Base-by-base conservation (phyloP, 92 coral and sea anemone species). In the Bergia puertoricense region DNA sequence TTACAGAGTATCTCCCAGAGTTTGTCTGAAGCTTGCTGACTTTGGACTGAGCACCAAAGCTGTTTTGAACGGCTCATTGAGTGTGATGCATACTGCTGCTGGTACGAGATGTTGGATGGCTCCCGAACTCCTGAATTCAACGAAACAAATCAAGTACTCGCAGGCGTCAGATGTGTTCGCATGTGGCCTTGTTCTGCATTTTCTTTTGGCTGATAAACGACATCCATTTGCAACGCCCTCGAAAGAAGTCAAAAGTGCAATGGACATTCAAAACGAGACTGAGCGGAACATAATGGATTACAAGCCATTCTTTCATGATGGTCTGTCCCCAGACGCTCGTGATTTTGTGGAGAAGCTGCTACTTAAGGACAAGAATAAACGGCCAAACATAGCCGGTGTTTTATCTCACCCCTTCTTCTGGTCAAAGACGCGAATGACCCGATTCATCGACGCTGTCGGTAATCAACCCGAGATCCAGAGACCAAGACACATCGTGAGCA, bases 91-190 rank as follows among this genome's bases (percentile, higher is more conserved):
- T 23, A 83, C 86, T 43, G 69, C 41, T 39, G 91, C 85, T 88
- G 93, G 91, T n/a, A 91, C 86, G 13, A 82, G 91, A 40, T 76
- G 86, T 10, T 91, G 93, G 93, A 83, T 54, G 59, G 59, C 59
- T 54, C 59, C 59, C 14, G 59, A 54, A 54, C 59, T 54, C 59
- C 59, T 54, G 22, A 57, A 30, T 3, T 8, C 78, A 22, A 48
- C 76, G 2, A 43, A 46, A 14, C 62, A 76, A 8, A 36, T 30
- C 37, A 9, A 69, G 41, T 76, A 75, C 46, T 22, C 88, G 16
- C 37, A 2, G n/a, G 72, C 88, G 16, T 88, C 93, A 0, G 93
- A 91, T 66, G 43, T 91, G 23, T 91, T 88, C 69, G n/a, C 93
- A 0, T 88, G 93, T 88, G 93, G 93, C 16, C 91, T 88, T 39